phyloP scores from a whole-genome alignment of 2,888 invertebrate species.

The Cyclophora punctaria region DNA sequence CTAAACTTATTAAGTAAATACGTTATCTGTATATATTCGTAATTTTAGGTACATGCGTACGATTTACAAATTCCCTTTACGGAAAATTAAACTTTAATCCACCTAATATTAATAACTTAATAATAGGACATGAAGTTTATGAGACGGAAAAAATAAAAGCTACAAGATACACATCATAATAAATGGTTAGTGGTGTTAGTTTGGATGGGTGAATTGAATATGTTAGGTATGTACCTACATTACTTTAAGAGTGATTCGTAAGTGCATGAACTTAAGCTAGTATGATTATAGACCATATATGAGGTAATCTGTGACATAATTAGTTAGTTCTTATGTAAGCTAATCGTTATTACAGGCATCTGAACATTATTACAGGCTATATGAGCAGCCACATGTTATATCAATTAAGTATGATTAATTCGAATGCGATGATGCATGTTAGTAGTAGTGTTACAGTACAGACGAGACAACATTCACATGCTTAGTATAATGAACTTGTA shows the following conservation, averaged over 20 bases:
- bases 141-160: background rate
- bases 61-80: background rate
- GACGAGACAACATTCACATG: constrained; percentile 29
- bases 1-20: constrained; percentile 2
- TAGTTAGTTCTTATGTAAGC: constrained; percentile 3
- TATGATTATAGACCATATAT: too few relatives aligned
- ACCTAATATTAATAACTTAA: background rate
- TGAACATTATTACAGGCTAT: background rate
- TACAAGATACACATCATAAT: constrained; percentile 3
- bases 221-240: too few relatives aligned
- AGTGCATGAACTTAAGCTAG: too few relatives aligned
- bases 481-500: constrained; percentile 44
- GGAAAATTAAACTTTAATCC: too few relatives aligned
- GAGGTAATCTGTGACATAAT: too few relatives aligned
- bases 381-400: constrained; percentile 21
- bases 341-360: constrained; percentile 17
- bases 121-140: too few relatives aligned
- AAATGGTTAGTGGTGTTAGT: constrained; percentile 1
- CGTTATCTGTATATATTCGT: background rate
- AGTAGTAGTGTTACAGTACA: constrained; percentile 5
- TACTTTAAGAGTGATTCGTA: too few relatives aligned
- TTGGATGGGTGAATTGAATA: constrained; percentile 1
- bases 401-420: constrained; percentile 10
- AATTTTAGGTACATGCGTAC: background rate
- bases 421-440: constrained; percentile 7